Evolutionary conservation across 2,888 invertebrate genomes (phyloP), one percentile per base, ranked within the genome.

Genomic region (Linnaemya vulpina): DNA sequence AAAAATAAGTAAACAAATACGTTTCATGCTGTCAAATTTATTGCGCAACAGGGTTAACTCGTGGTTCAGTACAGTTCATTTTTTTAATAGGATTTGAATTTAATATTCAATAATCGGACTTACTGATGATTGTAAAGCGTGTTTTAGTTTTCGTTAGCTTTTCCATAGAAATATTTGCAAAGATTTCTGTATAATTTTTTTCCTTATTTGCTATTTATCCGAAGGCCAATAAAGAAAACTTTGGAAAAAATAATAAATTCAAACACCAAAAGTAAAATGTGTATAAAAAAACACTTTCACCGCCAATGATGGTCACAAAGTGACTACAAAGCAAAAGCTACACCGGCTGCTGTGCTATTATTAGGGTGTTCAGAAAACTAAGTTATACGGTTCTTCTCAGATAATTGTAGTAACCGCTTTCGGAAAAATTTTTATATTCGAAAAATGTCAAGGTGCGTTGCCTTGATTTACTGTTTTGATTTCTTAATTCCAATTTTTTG

Each of bases 231-330:
- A 74, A 74, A 73, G 30, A 71, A 84, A 49, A 74, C 63, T 49
- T 70, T 65, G 20, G 20, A 62, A 60, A 7, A 58, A 43, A 51
- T 15, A 40, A 40, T 22, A 70, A 53, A 63, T 25, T 53, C 20
- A 53, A 46, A 77, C 25, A 55, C 51, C 49, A 65, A 40, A 67
- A 58, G 68, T 46, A 65, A 49, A 68, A 70, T 55, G 30, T 53
- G 22, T 53, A 22, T 22, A 53, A 38, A 58, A 53, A 76, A 90
- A 88, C 88, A 90, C 89, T 89, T 89, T 89, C 89, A 88, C 89
- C 89, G 76, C 82, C 88, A 87, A 86, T 87, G 86, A 87, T 90
- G 89, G 87, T 87, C 88, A 88, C 88, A 87, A 88, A 87, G 62
- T 60, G 81, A 73, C 74, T 62, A 30, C 60, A 62, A 68, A 25